Percentiles rank a stretch among this genome's conserved stretches.
Conservation (phyloP, 2,113 vertebrate species). For the Tychaedon coryphoeus region DNA sequence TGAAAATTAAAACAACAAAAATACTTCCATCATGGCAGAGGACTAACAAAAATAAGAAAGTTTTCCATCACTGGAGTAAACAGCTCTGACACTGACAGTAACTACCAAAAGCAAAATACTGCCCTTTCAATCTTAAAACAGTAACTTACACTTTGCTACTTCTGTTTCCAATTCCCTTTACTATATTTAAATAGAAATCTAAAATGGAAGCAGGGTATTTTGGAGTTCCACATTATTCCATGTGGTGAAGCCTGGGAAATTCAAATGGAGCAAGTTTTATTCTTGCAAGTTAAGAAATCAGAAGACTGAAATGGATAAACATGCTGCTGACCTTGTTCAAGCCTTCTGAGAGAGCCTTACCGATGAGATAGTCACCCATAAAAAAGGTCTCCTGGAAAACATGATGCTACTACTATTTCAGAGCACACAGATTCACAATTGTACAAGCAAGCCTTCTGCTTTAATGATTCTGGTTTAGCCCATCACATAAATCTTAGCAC, state of each 20-base stretch:
- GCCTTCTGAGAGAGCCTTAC: constrained; percentile 56
- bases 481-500: background rate
- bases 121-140: background rate
- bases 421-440: constrained; percentile 39
- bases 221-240: background rate
- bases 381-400: constrained; percentile 64
- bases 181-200: background rate
- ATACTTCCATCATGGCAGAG: background rate
- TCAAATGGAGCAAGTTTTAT: background rate
- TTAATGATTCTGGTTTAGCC: constrained; percentile 1
- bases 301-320: constrained; percentile 45
- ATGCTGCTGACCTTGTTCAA: constrained; percentile 53
- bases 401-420: constrained; percentile 66
- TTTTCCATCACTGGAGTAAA: background rate
- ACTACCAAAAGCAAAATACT: background rate
- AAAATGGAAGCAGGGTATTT: background rate
- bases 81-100: background rate
- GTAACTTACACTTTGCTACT: background rate
- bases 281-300: constrained; percentile 36
- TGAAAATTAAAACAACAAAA: background rate
- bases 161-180: background rate
- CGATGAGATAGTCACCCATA: constrained; percentile 60
- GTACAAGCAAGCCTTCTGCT: constrained; percentile 22
- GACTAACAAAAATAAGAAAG: background rate
- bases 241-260: background rate